Evolutionary conservation across 2,113 vertebrate genomes (phyloP).

Genomic region (Pterophyllum scalare): DNA sequence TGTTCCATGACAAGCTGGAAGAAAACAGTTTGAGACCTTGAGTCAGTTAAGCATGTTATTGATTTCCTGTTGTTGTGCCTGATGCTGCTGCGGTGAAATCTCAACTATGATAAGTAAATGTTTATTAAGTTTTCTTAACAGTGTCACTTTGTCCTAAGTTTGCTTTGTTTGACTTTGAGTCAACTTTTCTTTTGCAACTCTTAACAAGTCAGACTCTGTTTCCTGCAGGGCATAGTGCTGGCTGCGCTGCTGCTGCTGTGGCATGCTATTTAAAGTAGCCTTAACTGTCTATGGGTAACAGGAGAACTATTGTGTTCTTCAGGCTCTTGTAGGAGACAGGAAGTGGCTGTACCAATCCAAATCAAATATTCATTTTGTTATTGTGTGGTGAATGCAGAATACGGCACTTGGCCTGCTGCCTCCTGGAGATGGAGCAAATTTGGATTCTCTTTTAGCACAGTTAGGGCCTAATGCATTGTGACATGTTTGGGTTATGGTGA

Average conservation of each 20-base stretch:
- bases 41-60: constrained; percentile 8
- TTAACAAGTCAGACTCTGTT: constrained; percentile 2
- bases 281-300: constrained; percentile 24
- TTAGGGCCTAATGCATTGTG: constrained; percentile 49
- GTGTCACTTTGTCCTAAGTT: constrained; percentile 3
- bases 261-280: constrained; percentile 46
- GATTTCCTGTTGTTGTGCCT: neutral
- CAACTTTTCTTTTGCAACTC: constrained; percentile 24
- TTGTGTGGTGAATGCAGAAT: constrained; percentile 57
- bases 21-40: neutral
- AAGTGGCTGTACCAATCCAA: constrained; percentile 47
- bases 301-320: constrained; percentile 61
- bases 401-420: constrained; percentile 49
- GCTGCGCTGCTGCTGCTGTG: neutral
- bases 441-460: constrained; percentile 44
- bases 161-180: constrained; percentile 22
- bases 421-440: constrained; percentile 37
- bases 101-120: neutral
- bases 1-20: neutral
- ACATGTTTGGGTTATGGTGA: constrained; percentile 65
- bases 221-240: constrained; percentile 12
- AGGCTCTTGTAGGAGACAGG: constrained; percentile 52
- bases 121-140: neutral
- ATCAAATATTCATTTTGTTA: constrained; percentile 79
- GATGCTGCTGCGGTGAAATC: neutral